Evolutionary conservation across 1,140 invertebrate species (phyloP).

Genomic region (Macrobrachium rosenbergii): DNA sequence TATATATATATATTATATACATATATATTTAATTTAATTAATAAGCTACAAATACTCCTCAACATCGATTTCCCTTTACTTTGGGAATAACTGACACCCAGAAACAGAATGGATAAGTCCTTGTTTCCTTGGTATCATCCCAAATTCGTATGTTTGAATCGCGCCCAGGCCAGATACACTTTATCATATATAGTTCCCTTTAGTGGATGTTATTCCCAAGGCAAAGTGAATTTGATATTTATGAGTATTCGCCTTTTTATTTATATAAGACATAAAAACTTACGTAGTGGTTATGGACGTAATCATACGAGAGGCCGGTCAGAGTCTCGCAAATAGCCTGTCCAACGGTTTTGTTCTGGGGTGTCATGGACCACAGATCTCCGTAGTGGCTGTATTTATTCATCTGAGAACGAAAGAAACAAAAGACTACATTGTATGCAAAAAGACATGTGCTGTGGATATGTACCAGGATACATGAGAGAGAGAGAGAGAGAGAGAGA

Average conservation of each 20-base stretch:
- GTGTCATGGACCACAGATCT: neutral
- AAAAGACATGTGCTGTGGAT: neutral
- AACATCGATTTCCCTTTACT: no score
- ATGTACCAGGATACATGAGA: neutral
- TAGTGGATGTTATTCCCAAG: no score
- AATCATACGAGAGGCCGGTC: neutral
- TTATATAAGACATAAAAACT: neutral
- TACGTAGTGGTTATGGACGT: neutral
- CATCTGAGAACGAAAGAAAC: neutral
- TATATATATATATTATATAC: no score
- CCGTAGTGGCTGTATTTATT: neutral
- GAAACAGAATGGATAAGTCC: no score
- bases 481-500: constrained; percentile 4
- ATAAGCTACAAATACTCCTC: no score
- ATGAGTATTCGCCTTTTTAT: neutral
- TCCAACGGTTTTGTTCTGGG: neutral
- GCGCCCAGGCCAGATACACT: no score
- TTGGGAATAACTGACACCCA: no score
- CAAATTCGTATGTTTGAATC: no score
- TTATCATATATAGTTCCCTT: no score
- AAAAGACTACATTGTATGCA: neutral
- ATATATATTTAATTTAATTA: no score
- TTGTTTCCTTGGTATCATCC: no score
- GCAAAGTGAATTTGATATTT: no score
- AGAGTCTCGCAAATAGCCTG: neutral